A percentile compares a stretch with the other conserved stretches of the same genome.
phyloP scores from a whole-genome alignment of 2,113 vertebrate genomes.

The Felis chaus region DNA sequence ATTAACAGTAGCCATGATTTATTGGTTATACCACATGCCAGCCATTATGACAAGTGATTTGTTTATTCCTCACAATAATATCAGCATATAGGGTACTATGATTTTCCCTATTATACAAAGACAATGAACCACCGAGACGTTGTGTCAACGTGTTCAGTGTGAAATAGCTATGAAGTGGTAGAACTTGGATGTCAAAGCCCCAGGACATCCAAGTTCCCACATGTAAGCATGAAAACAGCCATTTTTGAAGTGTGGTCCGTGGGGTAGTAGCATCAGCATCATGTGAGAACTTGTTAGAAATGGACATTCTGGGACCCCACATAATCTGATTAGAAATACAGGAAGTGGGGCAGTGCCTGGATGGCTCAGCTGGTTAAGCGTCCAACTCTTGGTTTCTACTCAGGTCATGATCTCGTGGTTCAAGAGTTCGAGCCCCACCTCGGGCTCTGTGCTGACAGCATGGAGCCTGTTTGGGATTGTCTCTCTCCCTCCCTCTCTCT shows the following conservation, averaged over 20 bases:
- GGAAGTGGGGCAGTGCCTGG: no score
- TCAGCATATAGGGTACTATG: accelerated
- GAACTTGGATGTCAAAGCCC: background rate
- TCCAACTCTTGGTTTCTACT: no score
- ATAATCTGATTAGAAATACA: background rate
- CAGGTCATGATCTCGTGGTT: no score
- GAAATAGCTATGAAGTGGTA: background rate
- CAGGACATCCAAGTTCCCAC: accelerated
- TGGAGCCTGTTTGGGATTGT: no score
- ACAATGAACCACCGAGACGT: background rate
- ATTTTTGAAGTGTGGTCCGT: background rate
- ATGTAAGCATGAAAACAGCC: background rate
- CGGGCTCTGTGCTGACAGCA: no score
- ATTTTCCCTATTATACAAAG: background rate
- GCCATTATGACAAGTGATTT: background rate
- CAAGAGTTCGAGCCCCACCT: no score
- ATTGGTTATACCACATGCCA: no score
- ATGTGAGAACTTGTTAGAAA: background rate
- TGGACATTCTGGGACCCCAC: accelerated
- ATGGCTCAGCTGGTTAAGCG: no score
- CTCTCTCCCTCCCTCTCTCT: no score
- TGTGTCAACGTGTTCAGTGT: background rate
- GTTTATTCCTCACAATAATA: background rate
- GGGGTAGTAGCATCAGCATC: accelerated
- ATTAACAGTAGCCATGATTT: background rate